Percentiles rank a stretch among this genome's conserved stretches.
These are phyloP conservation scores for Venturia canescens DNA, from an alignment of 1,140 invertebrate species.

Conservation along the genomic window DNA sequence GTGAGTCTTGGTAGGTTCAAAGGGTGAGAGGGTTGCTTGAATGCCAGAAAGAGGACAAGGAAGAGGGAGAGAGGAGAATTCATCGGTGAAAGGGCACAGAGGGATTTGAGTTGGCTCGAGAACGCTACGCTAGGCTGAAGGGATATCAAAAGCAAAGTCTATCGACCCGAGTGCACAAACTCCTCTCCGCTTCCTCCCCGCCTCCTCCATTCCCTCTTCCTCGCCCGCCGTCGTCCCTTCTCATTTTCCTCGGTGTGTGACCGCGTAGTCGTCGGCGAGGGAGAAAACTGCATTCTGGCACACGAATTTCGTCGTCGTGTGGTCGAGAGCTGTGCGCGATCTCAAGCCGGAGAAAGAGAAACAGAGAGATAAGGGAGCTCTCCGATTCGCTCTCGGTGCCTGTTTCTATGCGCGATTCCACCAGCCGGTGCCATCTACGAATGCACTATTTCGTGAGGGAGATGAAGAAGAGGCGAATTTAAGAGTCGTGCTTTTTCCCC, in stretches of 20 bases:
- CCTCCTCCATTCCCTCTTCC: neutral
- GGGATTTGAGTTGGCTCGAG: slow-evolving; percentile 20
- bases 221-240: neutral
- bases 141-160: slow-evolving; percentile 40
- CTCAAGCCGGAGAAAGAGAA: slow-evolving; percentile 4
- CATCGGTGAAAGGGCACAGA: slow-evolving; percentile 24
- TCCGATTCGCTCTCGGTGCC: too few relatives aligned
- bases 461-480: neutral
- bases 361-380: neutral
- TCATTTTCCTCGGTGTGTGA: slow-evolving; percentile 5
- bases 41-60: neutral
- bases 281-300: slow-evolving; percentile 4
- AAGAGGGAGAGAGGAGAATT: slow-evolving; percentile 10
- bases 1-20: neutral
- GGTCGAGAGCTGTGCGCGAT: slow-evolving; percentile 25
- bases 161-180: slow-evolving; percentile 44
- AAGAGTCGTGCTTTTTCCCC: neutral
- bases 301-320: slow-evolving; percentile 27
- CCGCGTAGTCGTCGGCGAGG: slow-evolving; percentile 5
- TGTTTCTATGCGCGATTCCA: neutral
- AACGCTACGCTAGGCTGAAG: slow-evolving; percentile 15
- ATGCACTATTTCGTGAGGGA: slow-evolving; percentile 1
- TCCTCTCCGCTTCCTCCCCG: neutral
- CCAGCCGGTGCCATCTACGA: neutral
- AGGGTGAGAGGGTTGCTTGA: neutral